Base-by-base conservation (phyloP, 1,140 invertebrate genomes). In the Halictus rubicundus region DNA sequence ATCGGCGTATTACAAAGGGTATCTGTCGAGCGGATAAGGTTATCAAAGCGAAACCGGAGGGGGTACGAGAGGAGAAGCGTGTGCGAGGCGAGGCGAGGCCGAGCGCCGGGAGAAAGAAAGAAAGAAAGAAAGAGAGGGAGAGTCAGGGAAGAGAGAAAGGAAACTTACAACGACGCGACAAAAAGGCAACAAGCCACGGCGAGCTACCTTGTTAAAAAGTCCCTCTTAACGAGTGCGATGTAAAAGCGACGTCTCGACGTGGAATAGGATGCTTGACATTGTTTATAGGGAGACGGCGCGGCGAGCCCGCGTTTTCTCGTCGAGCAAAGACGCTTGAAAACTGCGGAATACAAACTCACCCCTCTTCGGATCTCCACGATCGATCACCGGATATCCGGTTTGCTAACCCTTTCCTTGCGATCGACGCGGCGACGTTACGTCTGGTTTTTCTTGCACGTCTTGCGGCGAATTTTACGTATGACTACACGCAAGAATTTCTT, bases 241-340 rank as follows among this genome's bases (percentile, higher is more conserved):
- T 78, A 78, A 86, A 75, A 75, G 66, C 72, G 16, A 49, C 65
- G 64, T 71, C 60, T 78, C 83, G 32, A 78, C 69, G 68, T 76
- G 61, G 57, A 77, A 74, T 63, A 76, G 66, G 73, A 86, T 78
- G 84, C 78, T 78, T 81, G 81, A 86, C 81, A 86, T 87, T 86
- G 85, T 87, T 86, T 86, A 86, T 83, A 81, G 73, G 54, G 59
- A 63, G 63, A 46, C 32, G 32, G 32, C 10, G 72, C 54, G 78
- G 70, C 65, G 49, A n/a, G 54, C 80, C 68, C 74, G 46, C 63
- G 65, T 57, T 70, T 68, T 68, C 49, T 27, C 52, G 66, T 59
- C 27, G 27, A 39, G 39, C 39, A 6, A 73, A 77, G 80, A 72
- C 57, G 61, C 60, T 21, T 54, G 37, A 70, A 42, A n/a, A 63